phyloP scores from a whole-genome alignment of 2,113 vertebrate genomes.

The Burhinus oedicnemus region DNA sequence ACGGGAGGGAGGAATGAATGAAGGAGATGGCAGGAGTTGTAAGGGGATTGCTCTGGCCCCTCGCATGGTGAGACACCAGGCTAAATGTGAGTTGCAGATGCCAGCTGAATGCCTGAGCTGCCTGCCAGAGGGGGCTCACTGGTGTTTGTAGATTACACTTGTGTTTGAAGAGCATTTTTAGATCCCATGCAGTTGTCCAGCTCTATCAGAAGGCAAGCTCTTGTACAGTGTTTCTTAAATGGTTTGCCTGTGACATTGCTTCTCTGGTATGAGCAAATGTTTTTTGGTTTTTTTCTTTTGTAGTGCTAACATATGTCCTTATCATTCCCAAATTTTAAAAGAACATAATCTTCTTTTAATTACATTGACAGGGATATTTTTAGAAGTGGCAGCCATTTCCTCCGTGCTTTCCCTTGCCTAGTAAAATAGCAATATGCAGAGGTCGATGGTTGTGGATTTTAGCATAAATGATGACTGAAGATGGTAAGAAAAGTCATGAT shows the following conservation, averaged over 20 bases:
- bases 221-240: not conserved
- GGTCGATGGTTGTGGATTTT: not conserved
- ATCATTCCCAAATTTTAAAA: not conserved
- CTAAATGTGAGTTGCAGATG: not conserved
- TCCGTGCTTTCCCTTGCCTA: not conserved
- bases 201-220: not conserved
- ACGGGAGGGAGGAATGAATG: not conserved
- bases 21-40: not conserved
- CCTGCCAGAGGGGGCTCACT: not conserved
- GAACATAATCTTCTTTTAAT: not conserved
- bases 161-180: slow-evolving; percentile 39
- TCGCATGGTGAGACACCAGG: not conserved
- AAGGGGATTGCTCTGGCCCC: not conserved
- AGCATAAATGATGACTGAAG: not conserved
- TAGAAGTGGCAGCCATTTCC: not conserved
- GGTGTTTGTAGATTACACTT: not conserved
- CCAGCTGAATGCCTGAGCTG: slow-evolving; percentile 35
- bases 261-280: not conserved
- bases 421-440: not conserved
- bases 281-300: not conserved
- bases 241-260: not conserved
- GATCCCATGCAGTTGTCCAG: slow-evolving; percentile 4
- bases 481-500: not conserved
- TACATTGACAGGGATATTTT: not conserved
- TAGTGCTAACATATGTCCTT: not conserved